Evolutionary conservation across 2,888 invertebrate genomes (phyloP), one percentile per base, ranked within the genome.

Genomic region (Lasioglossum malachurum): DNA sequence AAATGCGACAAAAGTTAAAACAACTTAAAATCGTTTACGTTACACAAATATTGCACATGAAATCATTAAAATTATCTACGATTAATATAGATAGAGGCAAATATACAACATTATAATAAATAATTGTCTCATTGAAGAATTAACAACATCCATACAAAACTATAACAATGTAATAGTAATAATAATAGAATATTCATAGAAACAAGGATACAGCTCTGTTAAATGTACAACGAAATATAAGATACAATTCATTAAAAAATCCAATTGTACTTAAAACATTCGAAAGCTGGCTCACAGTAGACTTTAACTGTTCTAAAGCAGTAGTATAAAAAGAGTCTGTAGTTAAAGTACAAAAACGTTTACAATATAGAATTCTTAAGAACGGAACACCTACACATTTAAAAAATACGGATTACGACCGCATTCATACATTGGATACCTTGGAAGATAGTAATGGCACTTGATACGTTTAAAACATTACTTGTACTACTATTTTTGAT

Each of bases 361-460:
- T 75, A 82, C 38, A 16, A 12, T 83, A 12, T 72, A 74, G 12
- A 79, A 57, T n/a, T 53, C 46, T 60, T 12, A 31, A 12, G n/a
- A 71, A 46, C 53, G 23, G 60, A 64, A 75, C 23, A 4, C 23
- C 14, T n/a, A 12, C 23, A 31, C 31, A 53, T 75, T 76, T 86
- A 57, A 73, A 76, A 86, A 81, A 76, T 72, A 38, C 27, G 16
- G 10, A 49, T 78, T 60, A 69, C 75, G 73, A 35, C 31, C 74
- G 81, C 53, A 57, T 41, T 72, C 12, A 44, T 81, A 86, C 64
- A 53, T 71, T 75, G 38, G 53, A 57, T 78, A 78, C 5, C 41
- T 82, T 67, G 53, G 64, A 74, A 71, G 73, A 86, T 81, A 78
- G 69, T 57, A 87, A 87, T 87, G 87, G 87, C 87, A 87, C 84